Conservation (phyloP, 2,888 invertebrate genomes). For the Morpho helenor region DNA sequence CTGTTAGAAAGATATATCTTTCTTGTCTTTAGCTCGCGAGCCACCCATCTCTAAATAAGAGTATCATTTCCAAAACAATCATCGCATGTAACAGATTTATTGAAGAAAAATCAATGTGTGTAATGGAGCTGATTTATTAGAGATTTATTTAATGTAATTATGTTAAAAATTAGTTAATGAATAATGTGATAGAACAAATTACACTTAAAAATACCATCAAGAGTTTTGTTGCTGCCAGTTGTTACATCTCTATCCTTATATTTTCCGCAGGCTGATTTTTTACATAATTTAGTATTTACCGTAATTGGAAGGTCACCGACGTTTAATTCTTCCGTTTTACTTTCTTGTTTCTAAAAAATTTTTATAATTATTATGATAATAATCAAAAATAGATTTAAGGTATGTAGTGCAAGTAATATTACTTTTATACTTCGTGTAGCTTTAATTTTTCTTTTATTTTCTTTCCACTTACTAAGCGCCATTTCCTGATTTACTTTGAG, state of each 20-base stretch:
- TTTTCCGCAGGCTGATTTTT: neutral
- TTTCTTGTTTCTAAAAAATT: neutral
- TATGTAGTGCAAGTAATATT: neutral
- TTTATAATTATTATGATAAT: neutral
- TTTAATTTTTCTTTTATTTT: slow-evolving; percentile 42
- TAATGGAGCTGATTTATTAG: too few relatives aligned
- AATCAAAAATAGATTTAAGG: neutral
- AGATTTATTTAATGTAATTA: too few relatives aligned
- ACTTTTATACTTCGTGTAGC: slow-evolving; percentile 16
- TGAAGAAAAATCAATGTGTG: too few relatives aligned
- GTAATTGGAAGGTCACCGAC: neutral
- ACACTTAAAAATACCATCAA: neutral
- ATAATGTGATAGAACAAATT: too few relatives aligned
- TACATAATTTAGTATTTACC: neutral
- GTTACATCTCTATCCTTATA: neutral
- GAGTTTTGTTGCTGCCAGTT: slow-evolving; percentile 11
- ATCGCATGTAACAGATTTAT: too few relatives aligned
- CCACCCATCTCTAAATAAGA: too few relatives aligned
- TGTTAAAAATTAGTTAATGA: too few relatives aligned
- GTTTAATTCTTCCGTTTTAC: neutral
- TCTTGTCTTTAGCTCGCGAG: too few relatives aligned
- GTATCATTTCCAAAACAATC: too few relatives aligned
- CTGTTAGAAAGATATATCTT: too few relatives aligned
- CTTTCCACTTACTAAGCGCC: slow-evolving; percentile 61
- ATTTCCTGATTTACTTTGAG: slow-evolving; percentile 52